phyloP scores from a whole-genome alignment of 2,113 vertebrate genomes.

The Nannobrachium achirus region DNA sequence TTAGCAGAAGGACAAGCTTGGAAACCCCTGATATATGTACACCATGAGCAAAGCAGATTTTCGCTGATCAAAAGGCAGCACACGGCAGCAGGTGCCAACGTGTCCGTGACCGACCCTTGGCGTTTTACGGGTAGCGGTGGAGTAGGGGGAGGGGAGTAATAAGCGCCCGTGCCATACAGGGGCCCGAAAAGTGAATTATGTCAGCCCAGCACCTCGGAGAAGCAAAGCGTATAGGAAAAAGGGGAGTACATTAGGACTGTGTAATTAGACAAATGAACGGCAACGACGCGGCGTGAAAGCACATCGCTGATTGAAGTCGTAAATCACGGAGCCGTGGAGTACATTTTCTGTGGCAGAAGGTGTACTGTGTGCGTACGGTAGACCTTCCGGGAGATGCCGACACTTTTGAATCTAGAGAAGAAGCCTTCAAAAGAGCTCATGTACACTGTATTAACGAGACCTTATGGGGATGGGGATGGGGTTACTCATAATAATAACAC shows the following conservation, averaged over 20 bases:
- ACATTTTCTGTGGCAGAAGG: too few relatives aligned
- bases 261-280: slow-evolving; percentile 70
- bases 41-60: slow-evolving; percentile 25
- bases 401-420: background rate
- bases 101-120: slow-evolving; percentile 11
- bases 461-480: too few relatives aligned
- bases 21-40: slow-evolving; percentile 33
- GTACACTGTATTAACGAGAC: slow-evolving; percentile 1
- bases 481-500: too few relatives aligned
- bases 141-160: slow-evolving; percentile 33
- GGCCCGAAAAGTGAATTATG: slow-evolving; percentile 46
- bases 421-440: background rate
- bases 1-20: too few relatives aligned
- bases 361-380: too few relatives aligned
- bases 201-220: slow-evolving; percentile 33
- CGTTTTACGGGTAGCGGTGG: slow-evolving; percentile 36
- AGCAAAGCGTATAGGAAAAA: slow-evolving; percentile 42
- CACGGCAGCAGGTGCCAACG: slow-evolving; percentile 42
- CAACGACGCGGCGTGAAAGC: slow-evolving; percentile 37
- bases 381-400: too few relatives aligned
- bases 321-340: too few relatives aligned
- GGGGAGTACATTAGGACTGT: slow-evolving; percentile 54
- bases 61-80: slow-evolving; percentile 32
- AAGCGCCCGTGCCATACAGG: slow-evolving; percentile 31
- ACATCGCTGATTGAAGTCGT: slow-evolving; percentile 44